phyloP scores from a whole-genome alignment of 1,140 invertebrate genomes.

The Tetragonula clypearis region DNA sequence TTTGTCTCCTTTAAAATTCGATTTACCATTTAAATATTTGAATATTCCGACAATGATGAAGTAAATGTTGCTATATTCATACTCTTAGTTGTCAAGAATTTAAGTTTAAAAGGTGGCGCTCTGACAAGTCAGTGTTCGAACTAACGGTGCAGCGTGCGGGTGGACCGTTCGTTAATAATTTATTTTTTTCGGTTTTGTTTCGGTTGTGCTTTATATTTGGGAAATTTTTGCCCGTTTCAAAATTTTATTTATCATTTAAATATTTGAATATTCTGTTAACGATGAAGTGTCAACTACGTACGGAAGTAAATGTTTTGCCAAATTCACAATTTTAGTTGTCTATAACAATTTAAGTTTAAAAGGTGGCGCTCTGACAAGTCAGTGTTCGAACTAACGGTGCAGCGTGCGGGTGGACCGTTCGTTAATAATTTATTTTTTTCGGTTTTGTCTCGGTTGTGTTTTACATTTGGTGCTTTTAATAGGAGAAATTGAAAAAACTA shows the following conservation, averaged over 20 bases:
- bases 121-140: not conserved
- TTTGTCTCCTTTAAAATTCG: not conserved
- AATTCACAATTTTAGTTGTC: too few species aligned
- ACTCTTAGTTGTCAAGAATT: not conserved
- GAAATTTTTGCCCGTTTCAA: not conserved
- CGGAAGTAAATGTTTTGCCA: not conserved
- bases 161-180: not conserved
- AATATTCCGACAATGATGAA: not conserved
- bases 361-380: not conserved
- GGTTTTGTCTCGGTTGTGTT: not conserved
- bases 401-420: too few species aligned
- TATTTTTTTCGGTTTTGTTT: not conserved
- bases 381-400: not conserved
- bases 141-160: too few species aligned
- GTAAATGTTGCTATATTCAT: not conserved
- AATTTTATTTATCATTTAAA: not conserved
- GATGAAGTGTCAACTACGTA: too few species aligned
- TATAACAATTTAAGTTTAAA: not conserved
- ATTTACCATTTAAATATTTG: not conserved
- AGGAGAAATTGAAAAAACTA: slow-evolving; percentile 84
- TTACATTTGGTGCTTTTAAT: not conserved
- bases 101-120: not conserved
- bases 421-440: not conserved
- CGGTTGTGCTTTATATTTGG: not conserved
- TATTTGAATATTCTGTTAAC: not conserved